Evolutionary conservation across 1,140 invertebrate genomes (phyloP).

Genomic region (Himalopsyche phryganea): DNA sequence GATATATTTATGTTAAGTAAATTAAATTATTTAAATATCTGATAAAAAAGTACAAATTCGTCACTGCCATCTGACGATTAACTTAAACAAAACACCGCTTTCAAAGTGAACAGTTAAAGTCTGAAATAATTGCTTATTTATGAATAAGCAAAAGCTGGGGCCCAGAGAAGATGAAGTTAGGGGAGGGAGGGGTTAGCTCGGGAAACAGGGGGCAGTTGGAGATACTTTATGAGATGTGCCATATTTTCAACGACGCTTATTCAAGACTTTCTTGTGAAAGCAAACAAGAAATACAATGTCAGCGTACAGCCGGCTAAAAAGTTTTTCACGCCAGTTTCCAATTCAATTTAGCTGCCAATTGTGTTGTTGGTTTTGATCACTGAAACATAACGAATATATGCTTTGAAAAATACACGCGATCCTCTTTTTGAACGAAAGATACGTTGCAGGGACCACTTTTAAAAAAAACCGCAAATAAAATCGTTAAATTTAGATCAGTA

Average conservation of each 20-base stretch:
- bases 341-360: no score
- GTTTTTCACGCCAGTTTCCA: background rate
- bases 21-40: no score
- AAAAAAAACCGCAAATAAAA: no score
- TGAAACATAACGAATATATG: no score
- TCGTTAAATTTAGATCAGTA: no score
- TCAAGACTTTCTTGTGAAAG: slow-evolving; percentile 9
- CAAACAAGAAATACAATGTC: slow-evolving; percentile 2
- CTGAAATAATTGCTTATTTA: slow-evolving; percentile 33
- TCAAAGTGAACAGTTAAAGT: slow-evolving; percentile 8
- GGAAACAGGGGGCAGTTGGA: slow-evolving; percentile 10
- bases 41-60: no score
- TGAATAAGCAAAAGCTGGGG: slow-evolving; percentile 19
- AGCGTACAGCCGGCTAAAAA: background rate
- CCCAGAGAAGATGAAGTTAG: background rate
- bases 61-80: background rate
- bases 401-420: no score
- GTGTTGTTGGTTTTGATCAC: no score
- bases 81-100: slow-evolving; percentile 8
- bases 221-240: slow-evolving; percentile 14
- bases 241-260: slow-evolving; percentile 27
- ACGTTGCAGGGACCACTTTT: no score
- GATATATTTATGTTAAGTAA: no score
- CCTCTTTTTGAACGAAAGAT: no score
- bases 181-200: background rate